Percentiles rank a stretch among this genome's conserved stretches.
phyloP scores from a whole-genome alignment of 2,797 vertebrate species.

The Cyprinodon diabolis region DNA sequence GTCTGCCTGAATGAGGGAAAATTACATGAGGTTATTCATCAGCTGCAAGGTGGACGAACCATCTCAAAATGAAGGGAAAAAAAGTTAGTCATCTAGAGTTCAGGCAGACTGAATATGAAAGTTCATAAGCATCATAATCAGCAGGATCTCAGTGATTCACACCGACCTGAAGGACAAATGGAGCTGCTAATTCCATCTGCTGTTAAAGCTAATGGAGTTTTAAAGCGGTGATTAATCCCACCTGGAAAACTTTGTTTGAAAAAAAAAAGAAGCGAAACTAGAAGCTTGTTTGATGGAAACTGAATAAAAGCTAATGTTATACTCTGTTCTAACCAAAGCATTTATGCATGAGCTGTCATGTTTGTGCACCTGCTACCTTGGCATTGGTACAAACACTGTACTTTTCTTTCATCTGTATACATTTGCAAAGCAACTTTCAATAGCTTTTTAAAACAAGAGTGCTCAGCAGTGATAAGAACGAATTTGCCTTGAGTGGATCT shows the following conservation, averaged over 20 bases:
- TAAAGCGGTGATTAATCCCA: conserved; percentile 22
- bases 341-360: conserved; percentile 39
- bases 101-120: neutral
- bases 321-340: conserved; percentile 15
- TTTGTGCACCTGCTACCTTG: conserved; percentile 40
- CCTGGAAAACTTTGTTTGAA: neutral
- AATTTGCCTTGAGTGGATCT: conserved; percentile 38
- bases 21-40: neutral
- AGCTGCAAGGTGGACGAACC: neutral
- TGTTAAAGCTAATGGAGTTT: conserved; percentile 24
- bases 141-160: conserved; percentile 21
- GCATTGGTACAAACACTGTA: conserved; percentile 33
- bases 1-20: neutral
- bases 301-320: conserved; percentile 12
- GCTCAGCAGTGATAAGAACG: conserved; percentile 11
- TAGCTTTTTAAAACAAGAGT: conserved; percentile 23
- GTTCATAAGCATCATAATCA: conserved; percentile 4
- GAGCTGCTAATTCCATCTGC: conserved; percentile 19
- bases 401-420: conserved; percentile 38
- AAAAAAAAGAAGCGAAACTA: neutral
- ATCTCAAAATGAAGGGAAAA: neutral
- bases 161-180: conserved; percentile 27
- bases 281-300: conserved; percentile 9
- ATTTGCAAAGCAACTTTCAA: conserved; percentile 31
- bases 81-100: neutral